Conservation (phyloP, 2,113 vertebrate genomes). For the Bambusicola thoracicus region DNA sequence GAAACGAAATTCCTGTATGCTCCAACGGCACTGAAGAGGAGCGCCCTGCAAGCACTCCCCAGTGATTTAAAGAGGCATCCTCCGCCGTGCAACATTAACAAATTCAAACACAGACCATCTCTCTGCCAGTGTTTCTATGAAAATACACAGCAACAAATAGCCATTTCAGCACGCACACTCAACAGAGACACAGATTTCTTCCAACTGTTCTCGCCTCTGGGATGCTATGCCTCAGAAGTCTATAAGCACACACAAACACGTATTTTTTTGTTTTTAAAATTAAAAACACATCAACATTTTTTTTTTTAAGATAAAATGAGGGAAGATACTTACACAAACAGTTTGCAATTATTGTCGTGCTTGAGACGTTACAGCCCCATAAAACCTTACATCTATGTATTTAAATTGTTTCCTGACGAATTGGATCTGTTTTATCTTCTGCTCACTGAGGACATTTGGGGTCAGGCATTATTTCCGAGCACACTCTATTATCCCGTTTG, state of each 20-base stretch:
- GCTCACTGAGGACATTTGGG: constrained; percentile 62
- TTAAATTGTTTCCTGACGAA: constrained; percentile 24
- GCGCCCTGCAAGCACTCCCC: constrained; percentile 19
- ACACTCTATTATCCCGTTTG: constrained; percentile 49
- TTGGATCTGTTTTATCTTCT: constrained; percentile 72
- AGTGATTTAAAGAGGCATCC: constrained; percentile 73
- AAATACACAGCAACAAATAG: constrained; percentile 46
- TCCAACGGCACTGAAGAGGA: constrained; percentile 32
- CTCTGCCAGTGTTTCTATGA: constrained; percentile 19
- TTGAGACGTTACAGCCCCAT: constrained; percentile 59
- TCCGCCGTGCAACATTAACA: constrained; percentile 65
- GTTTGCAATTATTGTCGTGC: constrained; percentile 73
- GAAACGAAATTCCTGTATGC: constrained; percentile 63
- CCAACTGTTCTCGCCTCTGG: not conserved
- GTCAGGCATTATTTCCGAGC: constrained; percentile 66
- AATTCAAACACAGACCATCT: constrained; percentile 41
- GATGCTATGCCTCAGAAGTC: constrained; percentile 38
- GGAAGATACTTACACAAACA: constrained; percentile 81
- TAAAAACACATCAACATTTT: constrained; percentile 41
- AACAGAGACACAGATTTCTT: constrained; percentile 51
- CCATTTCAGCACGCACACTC: constrained; percentile 56
- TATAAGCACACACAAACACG: constrained; percentile 1
- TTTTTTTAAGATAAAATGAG: constrained; percentile 51
- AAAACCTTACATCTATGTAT: not conserved
- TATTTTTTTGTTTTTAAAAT: constrained; percentile 37